Base-by-base conservation (phyloP, 2,888 invertebrate species). In the Apotomis capreana region DNA sequence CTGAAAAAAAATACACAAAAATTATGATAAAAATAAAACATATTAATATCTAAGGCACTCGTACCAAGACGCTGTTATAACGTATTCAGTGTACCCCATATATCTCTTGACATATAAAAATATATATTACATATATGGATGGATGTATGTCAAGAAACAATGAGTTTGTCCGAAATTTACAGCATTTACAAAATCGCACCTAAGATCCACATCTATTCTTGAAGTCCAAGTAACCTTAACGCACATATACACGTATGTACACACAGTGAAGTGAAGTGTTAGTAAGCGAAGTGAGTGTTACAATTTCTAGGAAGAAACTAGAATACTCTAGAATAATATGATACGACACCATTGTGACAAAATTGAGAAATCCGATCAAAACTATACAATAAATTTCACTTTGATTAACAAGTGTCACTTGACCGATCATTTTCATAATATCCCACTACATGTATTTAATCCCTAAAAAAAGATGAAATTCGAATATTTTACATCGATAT, bases 51-150 rank as follows among this genome's bases (percentile, higher is more conserved):
- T 89, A 89, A 88, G 79, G 82, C 92, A 92, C 92, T 92, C 91
- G 91, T 93, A 93, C 93, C 88, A 92, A 90, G 92, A 93, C 92
- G 93, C 92, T 92, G 92, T 92, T 92, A 91, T 88, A 87, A 81
- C 80, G 80, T 82, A 83, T 82, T 79, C 75, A 77, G 75, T 40
- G 26, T 51, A 46, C 37, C 52, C 52, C 72, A 15, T 49, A 36
- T 62, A 58, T 63, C 58, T 67, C 57, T 69, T 67, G 71, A 62
- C 71, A 68, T 71, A 46, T 40, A 46, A 13, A 60, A 26, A 60
- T 44, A 54, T 36, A 70, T 58, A 52, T 8, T 13, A 55, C 15
- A 15, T 49, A 55, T 40, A 15, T 49, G 49, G 4, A 51, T 9
- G 5, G 13, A 40, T 37, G 26, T 46, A 68, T 68, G 68, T 62